A percentile compares a stretch with the other conserved stretches of the same genome.
phyloP scores from a whole-genome alignment of 1,140 invertebrate species.

The Paraescarpia echinospica region DNA sequence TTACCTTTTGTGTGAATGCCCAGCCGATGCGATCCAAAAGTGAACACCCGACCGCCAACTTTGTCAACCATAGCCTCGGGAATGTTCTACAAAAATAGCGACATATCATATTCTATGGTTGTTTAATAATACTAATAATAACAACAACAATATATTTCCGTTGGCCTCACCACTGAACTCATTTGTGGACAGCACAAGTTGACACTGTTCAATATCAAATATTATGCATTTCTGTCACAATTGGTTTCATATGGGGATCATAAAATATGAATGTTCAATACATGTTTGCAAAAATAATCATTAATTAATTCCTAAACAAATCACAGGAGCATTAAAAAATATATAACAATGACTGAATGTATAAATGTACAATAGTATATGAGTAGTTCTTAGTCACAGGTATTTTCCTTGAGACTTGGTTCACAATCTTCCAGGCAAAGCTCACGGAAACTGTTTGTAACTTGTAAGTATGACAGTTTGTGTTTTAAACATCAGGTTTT shows the following conservation, averaged over 20 bases:
- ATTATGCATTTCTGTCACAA: conserved; percentile 15
- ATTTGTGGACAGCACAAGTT: conserved; percentile 18
- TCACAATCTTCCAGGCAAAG: no score
- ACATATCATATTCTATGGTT: background rate
- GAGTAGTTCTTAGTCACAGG: background rate
- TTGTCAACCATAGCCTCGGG: conserved; percentile 55
- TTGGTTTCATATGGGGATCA: background rate
- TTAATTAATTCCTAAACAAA: no score
- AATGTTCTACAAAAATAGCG: conserved; percentile 43
- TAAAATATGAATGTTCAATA: background rate
- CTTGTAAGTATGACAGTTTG: no score
- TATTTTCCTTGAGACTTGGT: background rate
- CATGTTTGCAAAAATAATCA: no score
- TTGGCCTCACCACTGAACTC: background rate
- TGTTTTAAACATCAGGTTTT: background rate
- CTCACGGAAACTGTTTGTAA: no score
- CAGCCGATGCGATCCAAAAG: conserved; percentile 93
- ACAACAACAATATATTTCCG: no score
- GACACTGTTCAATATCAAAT: no score
- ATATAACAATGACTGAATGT: no score
- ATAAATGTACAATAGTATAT: no score
- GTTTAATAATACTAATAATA: background rate
- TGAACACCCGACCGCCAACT: conserved; percentile 96
- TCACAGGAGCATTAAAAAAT: no score
- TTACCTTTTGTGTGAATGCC: conserved; percentile 79